A percentile compares a stretch with the other conserved stretches of the same genome.
These are phyloP conservation scores for Dexiosoma caninum DNA, from an alignment of 2,888 invertebrate species.

Conservation along the genomic window DNA sequence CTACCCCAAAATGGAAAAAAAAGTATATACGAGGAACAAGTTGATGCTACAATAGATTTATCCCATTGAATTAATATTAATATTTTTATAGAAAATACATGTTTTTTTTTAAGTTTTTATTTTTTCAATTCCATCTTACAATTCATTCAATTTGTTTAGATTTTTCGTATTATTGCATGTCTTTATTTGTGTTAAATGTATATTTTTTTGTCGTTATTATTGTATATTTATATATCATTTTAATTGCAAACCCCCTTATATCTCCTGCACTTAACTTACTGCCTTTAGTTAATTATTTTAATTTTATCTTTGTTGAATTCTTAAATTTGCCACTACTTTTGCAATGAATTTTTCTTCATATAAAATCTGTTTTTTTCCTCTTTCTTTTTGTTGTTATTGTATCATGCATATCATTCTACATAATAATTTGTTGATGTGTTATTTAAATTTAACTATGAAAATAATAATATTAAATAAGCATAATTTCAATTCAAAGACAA, in stretches of 20 bases:
- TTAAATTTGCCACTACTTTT: not conserved
- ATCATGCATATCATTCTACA: conserved; percentile 27
- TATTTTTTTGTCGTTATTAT: not conserved
- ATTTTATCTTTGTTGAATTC: not conserved
- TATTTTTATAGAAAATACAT: too few relatives aligned
- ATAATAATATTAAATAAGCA: conserved; percentile 45
- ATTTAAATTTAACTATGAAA: conserved; percentile 28
- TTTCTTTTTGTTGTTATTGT: too few relatives aligned
- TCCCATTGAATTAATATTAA: too few relatives aligned
- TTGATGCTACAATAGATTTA: too few relatives aligned
- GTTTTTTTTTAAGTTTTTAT: too few relatives aligned
- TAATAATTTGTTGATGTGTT: conserved; percentile 35
- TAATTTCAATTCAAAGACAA: conserved; percentile 54
- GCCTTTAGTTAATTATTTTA: conserved; percentile 3
- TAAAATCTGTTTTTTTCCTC: not conserved
- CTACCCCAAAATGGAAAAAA: too few relatives aligned
- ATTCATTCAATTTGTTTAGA: not conserved
- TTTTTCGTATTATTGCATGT: conserved; percentile 16
- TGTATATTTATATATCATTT: not conserved
- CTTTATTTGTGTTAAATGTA: not conserved
- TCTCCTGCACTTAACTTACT: conserved; percentile 16
- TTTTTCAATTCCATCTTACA: too few relatives aligned
- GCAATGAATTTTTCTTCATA: not conserved
- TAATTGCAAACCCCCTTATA: conserved; percentile 26
- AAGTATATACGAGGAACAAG: too few relatives aligned